Percentiles rank a stretch among this genome's conserved stretches.
Conservation (phyloP, 2,113 vertebrate genomes). For the Calypte anna region DNA sequence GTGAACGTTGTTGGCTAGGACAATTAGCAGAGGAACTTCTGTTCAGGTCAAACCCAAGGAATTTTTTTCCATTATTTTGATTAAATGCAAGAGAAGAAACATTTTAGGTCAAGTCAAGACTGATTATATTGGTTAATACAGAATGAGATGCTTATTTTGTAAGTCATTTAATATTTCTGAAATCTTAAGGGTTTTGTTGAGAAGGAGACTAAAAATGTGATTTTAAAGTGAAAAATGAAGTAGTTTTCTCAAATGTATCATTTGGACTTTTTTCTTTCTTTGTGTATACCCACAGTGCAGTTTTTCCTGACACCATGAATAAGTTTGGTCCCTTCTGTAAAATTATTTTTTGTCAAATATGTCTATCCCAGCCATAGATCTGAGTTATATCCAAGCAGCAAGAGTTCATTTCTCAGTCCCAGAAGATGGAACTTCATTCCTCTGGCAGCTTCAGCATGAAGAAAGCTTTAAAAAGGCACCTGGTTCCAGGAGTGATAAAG, state of each 20-base stretch:
- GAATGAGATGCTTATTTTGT: neutral
- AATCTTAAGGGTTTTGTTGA: neutral
- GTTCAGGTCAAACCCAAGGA: neutral
- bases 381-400: slow-evolving; percentile 4
- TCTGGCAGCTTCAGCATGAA: neutral
- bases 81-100: neutral
- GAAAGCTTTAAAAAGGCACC: neutral
- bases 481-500: neutral
- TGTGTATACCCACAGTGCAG: neutral
- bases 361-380: neutral
- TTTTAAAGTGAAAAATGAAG: neutral
- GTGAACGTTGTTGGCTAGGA: neutral
- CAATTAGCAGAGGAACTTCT: neutral
- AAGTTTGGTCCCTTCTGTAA: neutral
- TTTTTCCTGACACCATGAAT: slow-evolving; percentile 35
- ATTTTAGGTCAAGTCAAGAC: neutral
- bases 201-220: neutral
- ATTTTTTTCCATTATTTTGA: neutral
- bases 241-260: neutral
- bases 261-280: neutral
- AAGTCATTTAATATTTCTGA: neutral
- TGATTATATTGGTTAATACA: neutral
- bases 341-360: slow-evolving; percentile 15
- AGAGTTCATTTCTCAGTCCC: slow-evolving; percentile 12
- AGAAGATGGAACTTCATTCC: neutral